Evolutionary conservation across 2,888 invertebrate genomes (phyloP), one percentile per base, ranked within the genome.

Genomic region (Idaea dimidiata): DNA sequence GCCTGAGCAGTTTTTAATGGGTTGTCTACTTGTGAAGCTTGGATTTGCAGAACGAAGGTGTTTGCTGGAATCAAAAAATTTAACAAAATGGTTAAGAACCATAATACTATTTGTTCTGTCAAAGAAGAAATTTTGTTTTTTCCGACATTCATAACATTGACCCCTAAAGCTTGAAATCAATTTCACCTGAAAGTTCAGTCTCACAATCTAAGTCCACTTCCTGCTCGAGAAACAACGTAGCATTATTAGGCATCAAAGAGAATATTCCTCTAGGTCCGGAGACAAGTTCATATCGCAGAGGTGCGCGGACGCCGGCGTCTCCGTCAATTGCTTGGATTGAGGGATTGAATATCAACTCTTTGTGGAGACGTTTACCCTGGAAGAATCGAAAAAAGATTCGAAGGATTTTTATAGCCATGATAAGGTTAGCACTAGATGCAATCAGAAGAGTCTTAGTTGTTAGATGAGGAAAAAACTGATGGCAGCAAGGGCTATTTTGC

Each of bases 171-270:
- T 55, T 17, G 17, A 24, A 53, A 62, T 1, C 4, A n/a, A 18
- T 31, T 55, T 73, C 85, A 79, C 95, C 96, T 1, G 96, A 94
- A n/a, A 97, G 80, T 16, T 93, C 90, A 63, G 91, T 89, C 78
- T 96, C 96, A 16, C 94, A 93, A 76, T 98, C 97, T 72, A 97
- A 82, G 83, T 98, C 97, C 16, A 98, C 94, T 84, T 97, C 96
- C 61, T 94, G 94, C 69, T 97, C 95, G 54, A 97, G 88, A 79
- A 95, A 97, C 63, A 98, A 85, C 0, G 95, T 93, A 0, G 96
- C 97, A 73, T 96, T 97, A 33, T 93, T 89, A 0, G 95, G 92
- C 76, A 97, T 95, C 55, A 97, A 93, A 6, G 94, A 94, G 83
- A 97, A 97, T 16, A 96, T 84, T 57, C 95, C 94, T 0, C 95